Conservation (phyloP, 2,113 vertebrate species). For the Peucedramus taeniatus region DNA sequence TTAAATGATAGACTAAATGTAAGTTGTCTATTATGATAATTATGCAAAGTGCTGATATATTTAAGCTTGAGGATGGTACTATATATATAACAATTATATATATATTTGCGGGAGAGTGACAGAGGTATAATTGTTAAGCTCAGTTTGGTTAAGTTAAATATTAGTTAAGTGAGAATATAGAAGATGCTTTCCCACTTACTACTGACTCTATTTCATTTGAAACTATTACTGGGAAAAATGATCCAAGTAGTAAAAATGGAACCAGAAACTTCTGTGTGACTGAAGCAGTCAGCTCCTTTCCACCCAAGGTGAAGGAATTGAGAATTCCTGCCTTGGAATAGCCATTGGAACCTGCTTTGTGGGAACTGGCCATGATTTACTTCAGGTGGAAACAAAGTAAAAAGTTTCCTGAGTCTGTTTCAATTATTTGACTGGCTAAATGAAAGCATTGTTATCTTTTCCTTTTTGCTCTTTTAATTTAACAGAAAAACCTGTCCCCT, state of each 20-base stretch:
- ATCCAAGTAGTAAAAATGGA: background rate
- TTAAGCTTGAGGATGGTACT: conserved; percentile 1
- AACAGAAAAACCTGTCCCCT: background rate
- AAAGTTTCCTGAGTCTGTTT: background rate
- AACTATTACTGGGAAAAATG: background rate
- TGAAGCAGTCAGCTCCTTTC: background rate
- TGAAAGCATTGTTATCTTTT: background rate
- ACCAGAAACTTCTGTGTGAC: background rate
- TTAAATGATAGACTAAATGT: background rate
- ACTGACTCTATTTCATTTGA: background rate
- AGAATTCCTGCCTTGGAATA: background rate
- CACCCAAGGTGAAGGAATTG: background rate
- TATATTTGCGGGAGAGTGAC: background rate
- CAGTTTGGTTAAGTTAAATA: background rate
- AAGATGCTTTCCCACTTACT: background rate
- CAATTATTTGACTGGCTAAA: background rate
- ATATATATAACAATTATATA: background rate
- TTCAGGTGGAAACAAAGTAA: background rate
- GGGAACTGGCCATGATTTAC: background rate
- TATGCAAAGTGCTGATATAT: background rate
- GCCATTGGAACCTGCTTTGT: background rate
- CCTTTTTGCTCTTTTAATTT: background rate
- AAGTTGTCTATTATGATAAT: conserved; percentile 7
- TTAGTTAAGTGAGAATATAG: background rate
- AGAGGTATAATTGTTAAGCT: background rate